Evolutionary conservation across 2,888 invertebrate species (phyloP).

Genomic region (Rhopalosiphum nymphaeae): DNA sequence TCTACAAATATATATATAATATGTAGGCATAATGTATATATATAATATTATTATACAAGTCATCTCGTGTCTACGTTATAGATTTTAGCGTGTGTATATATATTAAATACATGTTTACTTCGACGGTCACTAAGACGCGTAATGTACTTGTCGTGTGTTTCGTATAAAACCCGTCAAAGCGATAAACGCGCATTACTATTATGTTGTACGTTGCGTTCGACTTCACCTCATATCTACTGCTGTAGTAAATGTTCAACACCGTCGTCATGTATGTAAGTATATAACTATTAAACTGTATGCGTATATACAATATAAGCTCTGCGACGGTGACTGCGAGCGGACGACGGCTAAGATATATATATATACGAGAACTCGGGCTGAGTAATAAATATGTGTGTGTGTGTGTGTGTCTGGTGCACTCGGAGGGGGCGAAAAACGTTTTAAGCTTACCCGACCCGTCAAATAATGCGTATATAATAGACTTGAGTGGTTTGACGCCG

Average conservation of each 20-base stretch:
- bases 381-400: background rate
- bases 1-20: background rate
- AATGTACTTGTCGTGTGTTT: background rate
- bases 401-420: background rate
- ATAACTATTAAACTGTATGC: background rate
- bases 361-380: background rate
- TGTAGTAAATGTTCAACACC: background rate
- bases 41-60: background rate
- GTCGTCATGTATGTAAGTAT: background rate
- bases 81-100: background rate
- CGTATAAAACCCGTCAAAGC: background rate
- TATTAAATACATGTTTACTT: background rate
- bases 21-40: no score
- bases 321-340: background rate
- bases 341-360: background rate
- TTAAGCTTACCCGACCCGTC: background rate
- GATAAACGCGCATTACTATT: slow-evolving; percentile 1
- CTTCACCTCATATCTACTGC: background rate
- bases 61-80: background rate
- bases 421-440: slow-evolving; percentile 30
- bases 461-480: slow-evolving; percentile 17
- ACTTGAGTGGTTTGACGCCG: slow-evolving; percentile 31
- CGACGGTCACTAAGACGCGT: background rate
- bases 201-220: background rate
- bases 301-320: background rate